Conservation (phyloP, 1,140 invertebrate genomes). For the Aphidius ervi region DNA sequence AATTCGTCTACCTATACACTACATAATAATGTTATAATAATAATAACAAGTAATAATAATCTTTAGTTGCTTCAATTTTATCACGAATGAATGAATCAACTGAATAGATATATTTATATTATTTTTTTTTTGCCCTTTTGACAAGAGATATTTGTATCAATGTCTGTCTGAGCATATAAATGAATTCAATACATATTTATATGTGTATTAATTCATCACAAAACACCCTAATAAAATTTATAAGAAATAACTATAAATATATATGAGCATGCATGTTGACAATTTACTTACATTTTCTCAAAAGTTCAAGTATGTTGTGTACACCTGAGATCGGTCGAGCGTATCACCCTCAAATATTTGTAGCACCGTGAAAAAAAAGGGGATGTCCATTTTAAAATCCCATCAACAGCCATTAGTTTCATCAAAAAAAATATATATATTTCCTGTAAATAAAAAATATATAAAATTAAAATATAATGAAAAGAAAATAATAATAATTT, state of each 20-base stretch:
- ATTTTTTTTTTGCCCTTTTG: background rate
- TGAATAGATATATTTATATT: too few species aligned
- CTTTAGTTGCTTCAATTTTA: too few species aligned
- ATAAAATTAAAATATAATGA: background rate
- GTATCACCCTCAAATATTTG: conserved; percentile 33
- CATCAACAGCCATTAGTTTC: background rate
- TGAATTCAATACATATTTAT: too few species aligned
- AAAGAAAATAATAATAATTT: background rate
- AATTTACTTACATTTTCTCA: conserved; percentile 1
- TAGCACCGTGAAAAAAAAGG: background rate
- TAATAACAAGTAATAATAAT: too few species aligned
- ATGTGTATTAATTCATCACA: too few species aligned
- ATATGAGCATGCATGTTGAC: conserved; percentile 14
- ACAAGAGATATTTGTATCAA: background rate
- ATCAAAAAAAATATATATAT: background rate
- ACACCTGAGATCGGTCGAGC: conserved; percentile 33
- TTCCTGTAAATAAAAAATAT: background rate
- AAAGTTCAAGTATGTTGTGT: background rate
- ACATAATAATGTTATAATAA: too few species aligned
- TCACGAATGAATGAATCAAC: too few species aligned
- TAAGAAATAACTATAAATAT: conserved; percentile 3
- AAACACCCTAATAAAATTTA: too few species aligned
- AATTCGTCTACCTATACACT: conserved; percentile 14
- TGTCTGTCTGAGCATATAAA: too few species aligned
- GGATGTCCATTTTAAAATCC: conserved; percentile 17